Evolutionary conservation across 2,113 vertebrate species (phyloP), one percentile per base, ranked within the genome.

Genomic region (Perca schrenkii): DNA sequence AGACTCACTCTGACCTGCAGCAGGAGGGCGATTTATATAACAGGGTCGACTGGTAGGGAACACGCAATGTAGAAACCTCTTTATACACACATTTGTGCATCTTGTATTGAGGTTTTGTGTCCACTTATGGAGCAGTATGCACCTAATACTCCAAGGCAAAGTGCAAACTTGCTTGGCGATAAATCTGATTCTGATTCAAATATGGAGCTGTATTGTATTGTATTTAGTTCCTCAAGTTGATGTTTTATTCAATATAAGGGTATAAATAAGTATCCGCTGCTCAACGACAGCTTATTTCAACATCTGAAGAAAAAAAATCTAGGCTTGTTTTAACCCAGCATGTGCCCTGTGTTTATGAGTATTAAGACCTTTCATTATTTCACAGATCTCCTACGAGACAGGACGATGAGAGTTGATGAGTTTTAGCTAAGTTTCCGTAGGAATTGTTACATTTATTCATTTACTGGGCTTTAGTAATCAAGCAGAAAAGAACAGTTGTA

Each of bases 1-100:
- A 71, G 4, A n/a, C 72, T 73, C 61, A 15, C 61, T 34, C 28
- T 67, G 56, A 60, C 57, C 54, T 62, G 43, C 54, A 54, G 65
- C 19, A 19, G 64, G 56, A 62, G 53, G 73, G 5, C 7, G 1
- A 56, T 76, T 64, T 87, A 64, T 79, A 57, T 64, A 76, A 82
- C 46, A 53, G 3, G 14, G 19, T 62, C 2, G 25, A 75, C 28
- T 53, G 43, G 19, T 80, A 14, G 7, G 47, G n/a, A 21, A 54
- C 14, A 15, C 25, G 28, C 67, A 56, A 62, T n/a, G 5, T 1
- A 16, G 56, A 56, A 22, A 49, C 8, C 25, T 67, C 40, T 60
- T 19, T 58, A 7, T 22, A 5, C 4, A 5, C 21, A 17, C 40
- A 21, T 31, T 54, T 31, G 14, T 54, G 8, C 17, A 21, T 19